Evolutionary conservation across 2,888 invertebrate genomes (phyloP).

Genomic region (Bembecia ichneumoniformis): DNA sequence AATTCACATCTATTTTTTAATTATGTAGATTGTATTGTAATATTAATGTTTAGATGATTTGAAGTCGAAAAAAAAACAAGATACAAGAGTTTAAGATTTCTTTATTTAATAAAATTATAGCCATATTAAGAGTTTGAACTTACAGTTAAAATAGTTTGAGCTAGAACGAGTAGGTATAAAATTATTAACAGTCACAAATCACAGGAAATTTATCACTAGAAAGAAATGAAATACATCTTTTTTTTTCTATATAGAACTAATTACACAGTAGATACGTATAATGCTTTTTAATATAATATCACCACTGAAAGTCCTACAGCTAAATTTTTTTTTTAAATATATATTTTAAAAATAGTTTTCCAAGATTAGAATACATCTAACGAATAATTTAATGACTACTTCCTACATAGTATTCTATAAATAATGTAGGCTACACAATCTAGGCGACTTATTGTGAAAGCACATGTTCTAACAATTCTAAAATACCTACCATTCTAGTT

Average conservation of each 20-base stretch:
- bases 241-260: constrained; percentile 37
- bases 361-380: neutral
- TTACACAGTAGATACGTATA: constrained; percentile 14
- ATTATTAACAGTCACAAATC: constrained; percentile 65
- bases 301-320: constrained; percentile 41
- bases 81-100: constrained; percentile 26
- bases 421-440: constrained; percentile 39
- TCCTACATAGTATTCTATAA: constrained; percentile 12
- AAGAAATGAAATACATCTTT: constrained; percentile 44
- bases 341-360: neutral
- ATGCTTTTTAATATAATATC: constrained; percentile 32
- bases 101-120: constrained; percentile 65
- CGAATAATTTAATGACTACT: neutral
- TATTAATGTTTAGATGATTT: too few relatives aligned
- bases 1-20: too few relatives aligned
- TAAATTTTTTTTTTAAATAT: neutral
- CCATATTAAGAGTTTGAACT: constrained; percentile 48
- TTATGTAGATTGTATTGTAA: too few relatives aligned
- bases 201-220: constrained; percentile 61
- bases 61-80: too few relatives aligned
- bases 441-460: constrained; percentile 41
- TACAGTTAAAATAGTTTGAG: constrained; percentile 40
- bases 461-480: constrained; percentile 22
- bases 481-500: neutral
- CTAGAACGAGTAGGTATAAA: constrained; percentile 56